phyloP scores from a whole-genome alignment of 1,140 invertebrate species.

The Drosophila paulistorum region DNA sequence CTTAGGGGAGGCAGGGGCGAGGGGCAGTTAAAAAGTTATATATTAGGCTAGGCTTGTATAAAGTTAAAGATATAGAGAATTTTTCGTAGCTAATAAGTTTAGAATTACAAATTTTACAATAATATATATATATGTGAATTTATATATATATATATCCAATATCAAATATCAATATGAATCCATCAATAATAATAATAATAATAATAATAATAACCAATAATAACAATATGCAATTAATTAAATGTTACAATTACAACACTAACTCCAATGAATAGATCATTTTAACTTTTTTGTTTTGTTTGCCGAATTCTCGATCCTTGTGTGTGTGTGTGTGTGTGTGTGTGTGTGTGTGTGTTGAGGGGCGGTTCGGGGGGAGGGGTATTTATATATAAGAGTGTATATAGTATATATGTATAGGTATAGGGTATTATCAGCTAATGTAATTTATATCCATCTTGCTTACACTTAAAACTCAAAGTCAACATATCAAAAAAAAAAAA shows the following conservation, averaged over 20 bases:
- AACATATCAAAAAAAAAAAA: constrained; percentile 5
- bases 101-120: constrained; percentile 29
- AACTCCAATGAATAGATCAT: constrained; percentile 80
- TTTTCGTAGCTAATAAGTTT: constrained; percentile 58
- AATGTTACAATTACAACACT: constrained; percentile 76
- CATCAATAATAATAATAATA: constrained; percentile 66
- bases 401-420: constrained; percentile 27
- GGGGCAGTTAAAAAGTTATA: constrained; percentile 55
- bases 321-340: constrained; percentile 23
- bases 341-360: constrained; percentile 10
- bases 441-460: constrained; percentile 63
- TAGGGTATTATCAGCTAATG: constrained; percentile 61
- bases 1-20: constrained; percentile 18
- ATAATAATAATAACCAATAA: constrained; percentile 75
- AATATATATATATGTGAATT: constrained; percentile 24
- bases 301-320: constrained; percentile 38
- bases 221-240: constrained; percentile 59
- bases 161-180: constrained; percentile 75
- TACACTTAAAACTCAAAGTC: constrained; percentile 22
- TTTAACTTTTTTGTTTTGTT: constrained; percentile 29
- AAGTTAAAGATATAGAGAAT: constrained; percentile 56
- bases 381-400: constrained; percentile 24
- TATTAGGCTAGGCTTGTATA: constrained; percentile 66
- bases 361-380: constrained; percentile 20
- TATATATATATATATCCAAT: constrained; percentile 31